Percentiles rank a stretch among this genome's conserved stretches.
phyloP scores from a whole-genome alignment of 37 sponge, comb jelly and placozoan species.

The Aphrocallistes beatrix region DNA sequence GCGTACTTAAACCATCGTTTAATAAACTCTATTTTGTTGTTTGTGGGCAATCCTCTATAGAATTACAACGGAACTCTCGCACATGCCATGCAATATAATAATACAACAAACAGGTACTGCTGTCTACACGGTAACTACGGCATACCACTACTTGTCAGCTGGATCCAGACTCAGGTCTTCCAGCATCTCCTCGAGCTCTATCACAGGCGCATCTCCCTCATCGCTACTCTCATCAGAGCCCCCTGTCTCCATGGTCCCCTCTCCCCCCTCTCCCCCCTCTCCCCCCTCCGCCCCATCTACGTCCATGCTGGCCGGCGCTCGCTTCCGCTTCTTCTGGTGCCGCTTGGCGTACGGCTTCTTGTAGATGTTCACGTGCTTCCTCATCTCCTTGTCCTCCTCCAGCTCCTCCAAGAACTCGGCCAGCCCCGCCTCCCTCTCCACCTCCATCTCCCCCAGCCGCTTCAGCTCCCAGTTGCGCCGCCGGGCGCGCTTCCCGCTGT shows the following conservation, averaged over 20 bases:
- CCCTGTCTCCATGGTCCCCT: not conserved
- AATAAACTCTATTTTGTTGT: no score
- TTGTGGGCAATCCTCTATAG: no score
- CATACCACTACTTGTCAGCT: not conserved
- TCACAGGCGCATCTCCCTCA: constrained; percentile 44
- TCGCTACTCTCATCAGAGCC: not conserved
- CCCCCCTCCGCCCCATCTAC: not conserved
- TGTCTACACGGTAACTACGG: not conserved
- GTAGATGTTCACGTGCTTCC: constrained; percentile 82
- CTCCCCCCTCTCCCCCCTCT: not conserved
- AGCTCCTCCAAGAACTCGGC: constrained; percentile 76
- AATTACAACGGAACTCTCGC: not conserved
- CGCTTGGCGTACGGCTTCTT: constrained; percentile 3
- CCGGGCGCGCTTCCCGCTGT: constrained; percentile 58
- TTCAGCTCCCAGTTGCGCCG: constrained; percentile 81
- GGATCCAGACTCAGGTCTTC: constrained; percentile 42
- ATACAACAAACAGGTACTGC: not conserved
- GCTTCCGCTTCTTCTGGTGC: not conserved
- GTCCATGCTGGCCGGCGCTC: not conserved
- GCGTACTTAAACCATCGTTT: no score
- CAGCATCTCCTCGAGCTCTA: constrained; percentile 88
- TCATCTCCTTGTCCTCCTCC: constrained; percentile 61
- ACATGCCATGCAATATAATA: not conserved
- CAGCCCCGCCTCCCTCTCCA: not conserved
- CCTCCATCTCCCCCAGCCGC: constrained; percentile 28